phyloP scores from a whole-genome alignment of 92 coral and sea anemone species.

The Muricea muricata region DNA sequence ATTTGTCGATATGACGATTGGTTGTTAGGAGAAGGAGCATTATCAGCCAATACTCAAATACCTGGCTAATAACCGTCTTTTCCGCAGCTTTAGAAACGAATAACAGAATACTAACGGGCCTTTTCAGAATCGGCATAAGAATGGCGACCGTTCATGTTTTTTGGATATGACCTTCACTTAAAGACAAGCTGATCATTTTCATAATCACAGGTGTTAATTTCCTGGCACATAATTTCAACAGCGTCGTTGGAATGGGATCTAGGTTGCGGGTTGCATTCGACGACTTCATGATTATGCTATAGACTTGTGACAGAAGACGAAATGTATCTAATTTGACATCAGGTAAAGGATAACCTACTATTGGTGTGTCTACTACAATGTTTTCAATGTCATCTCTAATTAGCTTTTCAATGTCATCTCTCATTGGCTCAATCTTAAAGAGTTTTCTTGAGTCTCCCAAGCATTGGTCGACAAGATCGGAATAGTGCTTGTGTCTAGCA shows the following conservation, averaged over 20 bases:
- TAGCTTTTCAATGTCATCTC: too few relatives aligned
- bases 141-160: neutral
- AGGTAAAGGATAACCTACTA: too few relatives aligned
- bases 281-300: neutral
- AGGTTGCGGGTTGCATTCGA: neutral
- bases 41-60: too few relatives aligned
- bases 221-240: neutral
- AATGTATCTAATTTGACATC: neutral
- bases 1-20: too few relatives aligned
- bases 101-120: neutral
- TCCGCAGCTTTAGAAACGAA: neutral
- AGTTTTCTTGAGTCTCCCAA: too few relatives aligned
- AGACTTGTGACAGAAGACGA: neutral
- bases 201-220: neutral
- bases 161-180: neutral
- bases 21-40: too few relatives aligned
- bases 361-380: too few relatives aligned
- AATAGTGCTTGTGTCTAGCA: too few relatives aligned
- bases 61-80: neutral
- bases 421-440: too few relatives aligned
- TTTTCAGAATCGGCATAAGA: neutral
- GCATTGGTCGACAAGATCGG: too few relatives aligned
- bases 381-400: too few relatives aligned
- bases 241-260: neutral
- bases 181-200: neutral